Base-by-base conservation (phyloP, 2,888 invertebrate species). In the Synergus umbraculus region DNA sequence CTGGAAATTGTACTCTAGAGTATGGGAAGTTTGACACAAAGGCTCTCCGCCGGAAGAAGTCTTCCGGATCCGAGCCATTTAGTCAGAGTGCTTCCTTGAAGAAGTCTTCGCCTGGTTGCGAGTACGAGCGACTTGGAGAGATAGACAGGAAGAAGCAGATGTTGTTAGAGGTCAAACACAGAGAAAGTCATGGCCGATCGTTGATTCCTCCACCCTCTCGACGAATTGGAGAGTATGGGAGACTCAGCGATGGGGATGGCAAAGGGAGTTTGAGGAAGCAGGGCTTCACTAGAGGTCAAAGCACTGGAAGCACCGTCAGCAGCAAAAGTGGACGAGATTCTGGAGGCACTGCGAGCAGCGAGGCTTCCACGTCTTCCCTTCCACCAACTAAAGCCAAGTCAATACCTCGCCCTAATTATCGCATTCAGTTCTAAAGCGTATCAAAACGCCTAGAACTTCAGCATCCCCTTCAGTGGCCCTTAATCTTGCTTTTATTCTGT, bases 381-480 rank as follows among this genome's bases (percentile, higher is more conserved):
- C 94, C 95, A 13, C 95, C 95, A 0, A 94, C 94, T 29, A 95
- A 95, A 90, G 93, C 95, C 76, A 94, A 94, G 18, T 94, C 94
- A 44, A 94, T 94, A 89, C 93, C 94, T 63, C 92, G 94, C 80
- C 94, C 94, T 43, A 95, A 96, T 91, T 96, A 96, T 90, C 94
- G 96, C 82, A 96, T 96, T 89, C 96, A 96, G 89, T 96, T 96
- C 92, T 96, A 93, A 43, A 22, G 37, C n/a, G 41, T 29, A 29
- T 29, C 37, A 22, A 54, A 64, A 49, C 10, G 65, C 60, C 29
- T 67, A 60, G 8, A 37, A 79, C n/a, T 67, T n/a, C 9, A 60
- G 58, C 37, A 65, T 13, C 64, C 37, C 29, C 41, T 54, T 12
- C n/a, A 58, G 63, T 77, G 29, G 13, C 9, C 58, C 22, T 41